Evolutionary conservation across 1,140 invertebrate species (phyloP).

Genomic region (Plectus sambesii): DNA sequence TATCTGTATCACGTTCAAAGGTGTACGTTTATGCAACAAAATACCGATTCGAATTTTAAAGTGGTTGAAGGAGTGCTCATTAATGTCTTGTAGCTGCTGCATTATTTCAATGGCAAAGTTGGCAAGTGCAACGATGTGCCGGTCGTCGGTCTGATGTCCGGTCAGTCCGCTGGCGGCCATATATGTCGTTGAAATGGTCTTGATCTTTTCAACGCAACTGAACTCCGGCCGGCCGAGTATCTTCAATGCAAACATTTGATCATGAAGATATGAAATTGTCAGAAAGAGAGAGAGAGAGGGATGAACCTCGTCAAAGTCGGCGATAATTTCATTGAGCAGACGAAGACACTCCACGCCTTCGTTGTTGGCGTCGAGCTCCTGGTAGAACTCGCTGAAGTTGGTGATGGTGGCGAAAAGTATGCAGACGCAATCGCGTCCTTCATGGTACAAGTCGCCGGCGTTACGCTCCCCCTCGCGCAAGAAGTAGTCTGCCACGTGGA

Average conservation of each 20-base stretch:
- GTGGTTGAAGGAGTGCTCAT: conserved; percentile 88
- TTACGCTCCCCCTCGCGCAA: conserved; percentile 47
- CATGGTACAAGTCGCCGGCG: conserved; percentile 45
- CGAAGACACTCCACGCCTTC: conserved; percentile 82
- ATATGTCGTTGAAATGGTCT: conserved; percentile 87
- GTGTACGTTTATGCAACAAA: no score
- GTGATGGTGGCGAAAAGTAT: conserved; percentile 86
- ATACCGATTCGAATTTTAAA: conserved; percentile 71
- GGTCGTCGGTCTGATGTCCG: conserved; percentile 24
- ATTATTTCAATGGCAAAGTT: conserved; percentile 84
- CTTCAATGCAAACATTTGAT: conserved; percentile 48
- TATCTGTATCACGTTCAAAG: no score
- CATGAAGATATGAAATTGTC: conserved; percentile 8
- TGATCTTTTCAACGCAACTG: conserved; percentile 82
- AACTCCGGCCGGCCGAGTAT: conserved; percentile 69
- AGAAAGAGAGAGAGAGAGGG: conserved; percentile 3
- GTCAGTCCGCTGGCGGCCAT: conserved; percentile 83
- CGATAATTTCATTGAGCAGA: conserved; percentile 92
- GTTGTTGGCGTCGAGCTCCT: conserved; percentile 80
- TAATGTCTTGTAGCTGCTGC: conserved; percentile 78
- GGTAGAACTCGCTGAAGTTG: conserved; percentile 91
- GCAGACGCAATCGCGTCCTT: conserved; percentile 76
- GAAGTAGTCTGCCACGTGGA: conserved; percentile 85
- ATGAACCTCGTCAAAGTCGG: conserved; percentile 78
- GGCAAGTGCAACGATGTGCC: conserved; percentile 60